Evolutionary conservation across 2,797 vertebrate genomes (phyloP).

Genomic region (Sardinella longiceps): DNA sequence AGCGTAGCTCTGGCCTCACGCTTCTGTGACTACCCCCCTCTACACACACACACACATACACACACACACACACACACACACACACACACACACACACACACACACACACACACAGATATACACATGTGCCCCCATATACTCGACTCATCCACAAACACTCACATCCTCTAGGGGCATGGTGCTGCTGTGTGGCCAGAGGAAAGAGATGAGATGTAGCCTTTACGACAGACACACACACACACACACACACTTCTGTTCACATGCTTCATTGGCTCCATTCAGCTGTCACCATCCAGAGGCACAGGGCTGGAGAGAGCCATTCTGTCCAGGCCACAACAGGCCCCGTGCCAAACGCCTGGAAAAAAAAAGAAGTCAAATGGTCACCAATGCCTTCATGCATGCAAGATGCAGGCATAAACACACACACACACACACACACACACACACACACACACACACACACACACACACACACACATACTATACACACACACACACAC

Average conservation of each 20-base stretch:
- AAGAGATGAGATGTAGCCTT: neutral
- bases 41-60: conserved; percentile 29
- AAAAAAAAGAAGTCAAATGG: neutral
- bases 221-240: neutral
- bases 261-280: conserved; percentile 44
- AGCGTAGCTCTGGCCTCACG: neutral
- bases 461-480: neutral
- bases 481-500: neutral
- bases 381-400: neutral
- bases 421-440: neutral
- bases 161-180: neutral
- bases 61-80: conserved; percentile 35
- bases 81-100: conserved; percentile 30
- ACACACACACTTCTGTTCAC: conserved; percentile 25
- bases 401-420: neutral
- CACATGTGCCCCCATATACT: conserved; percentile 17
- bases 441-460: neutral
- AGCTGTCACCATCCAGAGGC: neutral
- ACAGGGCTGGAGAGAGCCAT: neutral
- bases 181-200: neutral
- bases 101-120: conserved; percentile 43
- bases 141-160: conserved; percentile 8
- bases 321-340: neutral
- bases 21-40: conserved; percentile 40
- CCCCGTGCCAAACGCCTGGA: neutral